These are phyloP conservation scores for Cydia splendana DNA, from an alignment of 1,140 invertebrate species.

Conservation along the genomic window DNA sequence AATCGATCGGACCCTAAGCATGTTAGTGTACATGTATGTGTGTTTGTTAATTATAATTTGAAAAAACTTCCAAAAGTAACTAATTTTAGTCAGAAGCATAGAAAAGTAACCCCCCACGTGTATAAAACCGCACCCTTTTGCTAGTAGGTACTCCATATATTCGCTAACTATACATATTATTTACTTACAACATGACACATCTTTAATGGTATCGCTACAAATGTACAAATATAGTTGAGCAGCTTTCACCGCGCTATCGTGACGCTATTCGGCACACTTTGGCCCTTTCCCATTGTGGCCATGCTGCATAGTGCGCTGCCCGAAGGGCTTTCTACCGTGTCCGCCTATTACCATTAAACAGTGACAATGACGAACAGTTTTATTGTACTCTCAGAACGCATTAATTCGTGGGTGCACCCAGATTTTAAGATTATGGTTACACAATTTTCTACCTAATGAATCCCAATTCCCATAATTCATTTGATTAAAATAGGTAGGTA, in stretches of 20 bases:
- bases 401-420: constrained; percentile 21
- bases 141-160: not conserved
- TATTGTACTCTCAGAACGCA: constrained; percentile 8
- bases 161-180: not conserved
- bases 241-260: constrained; percentile 2
- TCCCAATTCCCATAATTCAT: not conserved
- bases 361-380: constrained; percentile 31
- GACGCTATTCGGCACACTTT: constrained; percentile 14
- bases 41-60: too few species aligned
- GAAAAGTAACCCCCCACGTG: too few species aligned
- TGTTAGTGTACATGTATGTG: too few species aligned
- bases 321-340: constrained; percentile 31
- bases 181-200: not conserved
- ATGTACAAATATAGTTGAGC: not conserved
- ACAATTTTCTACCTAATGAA: not conserved
- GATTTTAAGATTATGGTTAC: constrained; percentile 6
- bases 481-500: not conserved
- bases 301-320: too few species aligned
- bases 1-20: too few species aligned
- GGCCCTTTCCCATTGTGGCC: constrained; percentile 27
- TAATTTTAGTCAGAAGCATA: too few species aligned
- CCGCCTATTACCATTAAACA: constrained; percentile 20
- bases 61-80: too few species aligned
- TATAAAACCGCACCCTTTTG: not conserved
- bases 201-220: not conserved